Evolutionary conservation across 2,113 vertebrate species (phyloP).

Genomic region (Columba livia): DNA sequence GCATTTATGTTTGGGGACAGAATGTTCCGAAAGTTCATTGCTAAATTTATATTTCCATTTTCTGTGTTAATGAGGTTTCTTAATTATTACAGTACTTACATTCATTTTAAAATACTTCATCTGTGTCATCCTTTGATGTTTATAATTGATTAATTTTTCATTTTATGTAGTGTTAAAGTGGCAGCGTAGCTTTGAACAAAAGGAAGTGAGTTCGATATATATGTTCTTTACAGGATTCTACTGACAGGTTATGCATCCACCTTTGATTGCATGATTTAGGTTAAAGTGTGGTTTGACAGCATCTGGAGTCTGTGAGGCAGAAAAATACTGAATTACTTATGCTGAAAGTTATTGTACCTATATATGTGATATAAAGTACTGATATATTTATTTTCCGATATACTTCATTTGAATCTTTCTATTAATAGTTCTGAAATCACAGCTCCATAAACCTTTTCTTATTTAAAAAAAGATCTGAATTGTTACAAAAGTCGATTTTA

Average conservation of each 20-base stretch:
- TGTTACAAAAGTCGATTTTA: background rate
- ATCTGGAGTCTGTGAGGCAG: background rate
- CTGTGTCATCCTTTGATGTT: conserved; percentile 52
- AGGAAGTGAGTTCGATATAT: conserved; percentile 2
- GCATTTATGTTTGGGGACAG: background rate
- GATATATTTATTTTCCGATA: background rate
- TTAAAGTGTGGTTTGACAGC: conserved; percentile 20
- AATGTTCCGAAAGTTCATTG: background rate
- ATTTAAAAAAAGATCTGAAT: background rate
- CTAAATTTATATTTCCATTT: conserved; percentile 20
- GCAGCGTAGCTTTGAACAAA: conserved; percentile 46
- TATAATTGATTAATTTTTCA: conserved; percentile 67
- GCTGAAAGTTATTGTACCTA: background rate
- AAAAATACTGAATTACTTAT: background rate
- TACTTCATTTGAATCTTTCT: background rate
- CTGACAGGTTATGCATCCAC: conserved; percentile 8
- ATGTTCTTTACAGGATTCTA: background rate
- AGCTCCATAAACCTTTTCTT: background rate
- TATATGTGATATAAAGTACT: background rate
- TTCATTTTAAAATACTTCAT: conserved; percentile 32
- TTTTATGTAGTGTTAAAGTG: conserved; percentile 30
- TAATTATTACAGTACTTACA: conserved; percentile 29
- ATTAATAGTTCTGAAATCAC: background rate
- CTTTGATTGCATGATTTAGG: conserved; percentile 8
- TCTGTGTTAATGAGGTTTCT: background rate